These are phyloP conservation scores for Picathartes gymnocephalus DNA, from an alignment of 2,113 vertebrate species.

Conservation along the genomic window DNA sequence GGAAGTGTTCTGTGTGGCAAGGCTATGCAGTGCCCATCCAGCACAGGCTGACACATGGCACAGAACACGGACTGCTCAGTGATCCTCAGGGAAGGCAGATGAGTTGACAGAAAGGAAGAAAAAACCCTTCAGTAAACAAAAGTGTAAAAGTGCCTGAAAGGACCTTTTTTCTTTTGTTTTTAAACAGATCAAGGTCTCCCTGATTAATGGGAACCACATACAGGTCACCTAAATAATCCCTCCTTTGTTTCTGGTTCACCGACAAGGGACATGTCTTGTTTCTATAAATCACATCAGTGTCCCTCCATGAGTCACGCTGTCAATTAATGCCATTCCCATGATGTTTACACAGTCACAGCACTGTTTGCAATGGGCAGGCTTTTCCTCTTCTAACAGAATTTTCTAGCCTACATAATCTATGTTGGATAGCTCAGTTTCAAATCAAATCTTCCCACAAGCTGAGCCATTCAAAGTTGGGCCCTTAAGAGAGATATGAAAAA, in stretches of 20 bases:
- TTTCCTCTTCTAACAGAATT: background rate
- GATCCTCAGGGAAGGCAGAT: background rate
- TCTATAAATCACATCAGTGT: background rate
- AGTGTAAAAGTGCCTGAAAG: background rate
- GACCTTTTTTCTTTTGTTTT: background rate
- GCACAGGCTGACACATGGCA: background rate
- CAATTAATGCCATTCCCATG: background rate
- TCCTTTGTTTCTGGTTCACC: background rate
- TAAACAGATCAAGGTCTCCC: background rate
- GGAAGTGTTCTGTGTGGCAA: background rate
- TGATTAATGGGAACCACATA: background rate
- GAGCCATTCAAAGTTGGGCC: background rate
- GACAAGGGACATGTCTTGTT: background rate
- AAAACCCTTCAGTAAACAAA: background rate
- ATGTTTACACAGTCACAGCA: background rate
- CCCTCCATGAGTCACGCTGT: background rate
- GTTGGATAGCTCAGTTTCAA: background rate
- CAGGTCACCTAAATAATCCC: background rate
- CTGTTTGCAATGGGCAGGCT: background rate
- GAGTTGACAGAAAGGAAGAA: background rate
- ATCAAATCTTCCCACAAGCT: background rate
- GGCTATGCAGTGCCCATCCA: background rate
- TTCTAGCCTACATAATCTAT: background rate
- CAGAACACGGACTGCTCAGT: background rate
- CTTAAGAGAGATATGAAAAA: background rate